Evolutionary conservation across 2,113 vertebrate species (phyloP), one percentile per base, ranked within the genome.

Genomic region (Tor tambroides): DNA sequence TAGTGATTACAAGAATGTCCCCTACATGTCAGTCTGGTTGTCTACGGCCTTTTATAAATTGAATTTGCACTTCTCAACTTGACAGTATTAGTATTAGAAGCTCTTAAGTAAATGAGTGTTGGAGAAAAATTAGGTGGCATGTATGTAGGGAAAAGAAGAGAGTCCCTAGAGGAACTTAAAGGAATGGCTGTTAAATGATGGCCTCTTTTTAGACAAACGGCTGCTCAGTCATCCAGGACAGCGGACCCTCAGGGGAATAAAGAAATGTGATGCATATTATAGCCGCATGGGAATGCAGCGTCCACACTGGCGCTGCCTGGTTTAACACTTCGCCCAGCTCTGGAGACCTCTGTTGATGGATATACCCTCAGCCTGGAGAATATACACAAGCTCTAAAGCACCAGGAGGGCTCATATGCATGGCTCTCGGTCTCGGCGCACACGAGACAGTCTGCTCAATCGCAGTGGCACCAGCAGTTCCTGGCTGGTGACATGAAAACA

Each of bases 161-260:
- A 72, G 67, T 80, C 80, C 89, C 90, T 89, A 30, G 9, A 79
- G 90, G 90, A 87, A 63, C 81, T 19, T 75, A 54, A 54, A 54
- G 51, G 15, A 61, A 90, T 86, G 89, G 87, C 88, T 90, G 89
- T 91, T 91, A 93, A 95, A 93, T 92, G 92, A 90, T 89, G 92
- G 89, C 90, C 92, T 92, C 91, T 91, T 90, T 74, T 89, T 88
- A 89, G 90, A 93, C 92, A 87, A 90, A 92, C 78, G 84, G 56
- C 87, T 87, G 83, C 91, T 94, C 93, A 92, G 92, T 95, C 93
- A 92, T 89, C 17, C 72, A 71, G 78, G 91, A 92, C 93, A 92
- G 86, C 84, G 76, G 80, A 56, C 85, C 91, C 91, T 88, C 7
- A 67, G 89, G 86, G 93, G 91, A 92, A 84, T 78, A 89, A 86